phyloP scores from a whole-genome alignment of 2,797 vertebrate genomes.

The Arctocebus calabarensis region DNA sequence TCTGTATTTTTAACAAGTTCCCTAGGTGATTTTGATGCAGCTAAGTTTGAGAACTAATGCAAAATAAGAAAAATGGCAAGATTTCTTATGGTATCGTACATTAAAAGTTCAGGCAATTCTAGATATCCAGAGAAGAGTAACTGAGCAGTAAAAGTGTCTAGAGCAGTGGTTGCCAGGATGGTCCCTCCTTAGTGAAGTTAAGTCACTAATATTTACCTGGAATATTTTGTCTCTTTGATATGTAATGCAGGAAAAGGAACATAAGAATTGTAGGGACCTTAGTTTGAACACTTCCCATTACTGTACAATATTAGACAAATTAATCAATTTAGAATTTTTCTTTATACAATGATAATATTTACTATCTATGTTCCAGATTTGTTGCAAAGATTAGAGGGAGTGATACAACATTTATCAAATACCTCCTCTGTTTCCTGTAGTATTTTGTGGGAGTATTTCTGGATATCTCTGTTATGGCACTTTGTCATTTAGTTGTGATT shows the following conservation, averaged over 20 bases:
- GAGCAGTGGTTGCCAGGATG: neutral
- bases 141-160: neutral
- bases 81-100: neutral
- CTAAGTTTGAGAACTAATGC: neutral
- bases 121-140: neutral
- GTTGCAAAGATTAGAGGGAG: neutral
- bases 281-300: neutral
- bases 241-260: neutral
- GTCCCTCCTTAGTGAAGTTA: neutral
- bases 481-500: constrained; percentile 13
- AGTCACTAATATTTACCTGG: neutral
- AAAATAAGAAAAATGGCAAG: neutral
- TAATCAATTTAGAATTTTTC: constrained; percentile 31
- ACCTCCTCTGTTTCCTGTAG: neutral
- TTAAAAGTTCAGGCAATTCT: neutral
- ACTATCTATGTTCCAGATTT: neutral
- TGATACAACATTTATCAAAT: neutral
- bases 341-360: neutral
- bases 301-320: neutral
- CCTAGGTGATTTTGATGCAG: constrained; percentile 2
- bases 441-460: neutral
- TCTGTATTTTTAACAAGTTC: constrained; percentile 21
- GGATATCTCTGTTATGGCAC: neutral
- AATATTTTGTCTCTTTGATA: constrained; percentile 40
- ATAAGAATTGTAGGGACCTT: neutral